Percentiles rank a stretch among this genome's conserved stretches.
Evolutionary conservation across 2,797 vertebrate genomes (phyloP).

Genomic region (Chaetodon trifasciatus): DNA sequence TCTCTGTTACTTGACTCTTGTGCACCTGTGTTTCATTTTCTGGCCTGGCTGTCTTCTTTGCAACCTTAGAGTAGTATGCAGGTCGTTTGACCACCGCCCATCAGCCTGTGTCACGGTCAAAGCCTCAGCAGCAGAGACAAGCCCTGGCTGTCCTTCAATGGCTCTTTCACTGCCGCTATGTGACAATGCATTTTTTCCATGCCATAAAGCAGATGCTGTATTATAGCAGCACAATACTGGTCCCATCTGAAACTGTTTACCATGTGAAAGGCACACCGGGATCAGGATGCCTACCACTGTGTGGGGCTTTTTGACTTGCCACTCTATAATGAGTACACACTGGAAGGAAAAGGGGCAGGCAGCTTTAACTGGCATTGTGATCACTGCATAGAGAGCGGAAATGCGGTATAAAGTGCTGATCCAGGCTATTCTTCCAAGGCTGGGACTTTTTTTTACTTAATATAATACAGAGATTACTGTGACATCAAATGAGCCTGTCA

Average conservation of each 20-base stretch:
- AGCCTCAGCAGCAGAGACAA: slow-evolving; percentile 67
- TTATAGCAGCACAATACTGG: slow-evolving; percentile 80
- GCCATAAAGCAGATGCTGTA: slow-evolving; percentile 86
- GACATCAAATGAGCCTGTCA: slow-evolving; percentile 79
- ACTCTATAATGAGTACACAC: slow-evolving; percentile 81
- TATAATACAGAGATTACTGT: slow-evolving; percentile 71
- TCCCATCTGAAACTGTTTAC: slow-evolving; percentile 83
- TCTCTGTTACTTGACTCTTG: slow-evolving; percentile 40
- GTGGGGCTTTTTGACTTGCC: slow-evolving; percentile 83
- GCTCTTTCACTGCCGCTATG: slow-evolving; percentile 79
- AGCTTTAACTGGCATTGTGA: slow-evolving; percentile 79
- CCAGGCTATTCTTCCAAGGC: slow-evolving; percentile 70
- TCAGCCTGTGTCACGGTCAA: slow-evolving; percentile 71
- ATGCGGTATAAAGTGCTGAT: slow-evolving; percentile 83
- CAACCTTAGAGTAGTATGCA: slow-evolving; percentile 45
- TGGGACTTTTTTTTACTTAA: slow-evolving; percentile 66
- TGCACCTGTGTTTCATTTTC: slow-evolving; percentile 51
- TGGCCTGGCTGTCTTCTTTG: slow-evolving; percentile 29
- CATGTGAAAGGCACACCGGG: slow-evolving; percentile 83
- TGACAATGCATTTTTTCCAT: slow-evolving; percentile 86
- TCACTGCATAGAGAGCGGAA: slow-evolving; percentile 79
- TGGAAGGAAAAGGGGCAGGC: slow-evolving; percentile 73
- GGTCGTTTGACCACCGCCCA: slow-evolving; percentile 68
- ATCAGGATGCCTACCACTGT: slow-evolving; percentile 81
- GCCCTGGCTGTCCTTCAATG: slow-evolving; percentile 76